These are phyloP conservation scores for Rhingia rostrata DNA, from an alignment of 2,888 invertebrate genomes.

Conservation along the genomic window DNA sequence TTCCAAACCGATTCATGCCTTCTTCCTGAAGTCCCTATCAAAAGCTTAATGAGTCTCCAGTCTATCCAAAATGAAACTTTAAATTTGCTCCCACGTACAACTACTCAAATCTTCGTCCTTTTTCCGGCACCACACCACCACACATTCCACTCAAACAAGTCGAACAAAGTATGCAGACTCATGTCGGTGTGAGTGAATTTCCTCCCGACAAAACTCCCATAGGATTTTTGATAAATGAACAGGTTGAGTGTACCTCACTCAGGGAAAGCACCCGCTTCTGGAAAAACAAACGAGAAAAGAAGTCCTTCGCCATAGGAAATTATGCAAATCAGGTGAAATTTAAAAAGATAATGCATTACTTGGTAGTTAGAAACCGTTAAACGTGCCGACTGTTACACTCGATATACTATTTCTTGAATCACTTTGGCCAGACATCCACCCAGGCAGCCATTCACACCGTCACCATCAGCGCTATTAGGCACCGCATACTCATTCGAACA, in stretches of 20 bases:
- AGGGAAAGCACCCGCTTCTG: background rate
- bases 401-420: constrained; percentile 54
- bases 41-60: too few relatives aligned
- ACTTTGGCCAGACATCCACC: constrained; percentile 42
- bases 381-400: constrained; percentile 54
- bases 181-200: constrained; percentile 22
- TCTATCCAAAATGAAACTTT: too few relatives aligned
- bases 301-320: constrained; percentile 17
- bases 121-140: background rate
- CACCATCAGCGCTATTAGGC: constrained; percentile 35
- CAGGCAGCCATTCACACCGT: constrained; percentile 1
- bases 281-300: background rate
- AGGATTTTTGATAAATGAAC: background rate
- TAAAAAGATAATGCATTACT: constrained; percentile 70
- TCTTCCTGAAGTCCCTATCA: too few relatives aligned
- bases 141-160: constrained; percentile 44
- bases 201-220: constrained; percentile 18
- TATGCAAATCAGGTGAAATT: constrained; percentile 71
- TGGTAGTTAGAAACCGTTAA: constrained; percentile 46
- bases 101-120: too few relatives aligned
- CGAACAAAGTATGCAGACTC: constrained; percentile 48
- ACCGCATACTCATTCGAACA: constrained; percentile 64
- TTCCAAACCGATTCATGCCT: too few relatives aligned
- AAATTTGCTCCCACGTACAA: too few relatives aligned
- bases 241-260: constrained; percentile 16